phyloP scores from a whole-genome alignment of 2,888 invertebrate species.

The Aphodius sticticus region DNA sequence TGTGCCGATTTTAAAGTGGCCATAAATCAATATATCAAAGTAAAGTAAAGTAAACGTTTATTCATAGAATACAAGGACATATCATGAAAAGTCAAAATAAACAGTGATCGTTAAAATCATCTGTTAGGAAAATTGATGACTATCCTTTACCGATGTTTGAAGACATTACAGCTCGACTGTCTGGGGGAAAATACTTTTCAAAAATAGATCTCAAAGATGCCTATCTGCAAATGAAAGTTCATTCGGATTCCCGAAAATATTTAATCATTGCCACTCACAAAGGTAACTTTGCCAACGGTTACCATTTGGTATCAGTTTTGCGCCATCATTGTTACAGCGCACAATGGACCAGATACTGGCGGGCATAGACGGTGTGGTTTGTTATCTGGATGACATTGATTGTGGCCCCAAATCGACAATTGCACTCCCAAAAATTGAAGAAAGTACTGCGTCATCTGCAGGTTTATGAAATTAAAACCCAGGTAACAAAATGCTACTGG shows the following conservation, averaged over 20 bases:
- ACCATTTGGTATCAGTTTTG: constrained; percentile 17
- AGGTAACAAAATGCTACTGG: neutral
- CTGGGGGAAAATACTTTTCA: too few species aligned
- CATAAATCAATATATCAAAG: constrained; percentile 39
- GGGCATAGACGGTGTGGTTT: constrained; percentile 1
- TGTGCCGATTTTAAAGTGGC: constrained; percentile 42
- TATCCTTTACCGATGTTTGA: constrained; percentile 37
- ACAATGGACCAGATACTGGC: constrained; percentile 16
- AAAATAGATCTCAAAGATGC: too few species aligned
- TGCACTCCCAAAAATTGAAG: constrained; percentile 29
- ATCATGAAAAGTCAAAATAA: too few species aligned
- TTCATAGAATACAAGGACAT: too few species aligned
- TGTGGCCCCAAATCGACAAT: constrained; percentile 12
- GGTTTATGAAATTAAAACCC: neutral
- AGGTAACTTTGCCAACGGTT: constrained; percentile 8
- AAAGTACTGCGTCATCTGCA: constrained; percentile 23
- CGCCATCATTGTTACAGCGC: constrained; percentile 11
- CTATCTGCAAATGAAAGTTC: too few species aligned
- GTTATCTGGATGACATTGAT: constrained; percentile 29
- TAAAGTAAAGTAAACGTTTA: too few species aligned
- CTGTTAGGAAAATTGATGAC: constrained; percentile 29
- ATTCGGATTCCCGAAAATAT: constrained; percentile 27
- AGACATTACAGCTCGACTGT: too few species aligned
- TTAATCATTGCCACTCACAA: constrained; percentile 18
- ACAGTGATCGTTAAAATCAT: too few species aligned